Evolutionary conservation across 2,888 invertebrate genomes (phyloP).

Genomic region (Thelaira solivaga): DNA sequence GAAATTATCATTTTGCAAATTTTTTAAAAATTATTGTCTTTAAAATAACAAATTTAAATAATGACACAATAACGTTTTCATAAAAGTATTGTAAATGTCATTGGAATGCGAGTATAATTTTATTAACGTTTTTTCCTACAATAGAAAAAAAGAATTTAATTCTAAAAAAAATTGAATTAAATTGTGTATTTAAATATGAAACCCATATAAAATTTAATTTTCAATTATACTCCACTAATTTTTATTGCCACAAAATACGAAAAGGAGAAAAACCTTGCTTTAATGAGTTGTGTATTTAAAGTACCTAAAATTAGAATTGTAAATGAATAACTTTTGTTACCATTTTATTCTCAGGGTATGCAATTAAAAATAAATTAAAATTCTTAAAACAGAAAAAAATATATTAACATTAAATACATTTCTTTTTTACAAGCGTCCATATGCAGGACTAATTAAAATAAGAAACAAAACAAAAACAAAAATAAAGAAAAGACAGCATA

Average conservation of each 20-base stretch:
- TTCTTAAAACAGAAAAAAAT: not conserved
- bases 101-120: too few relatives aligned
- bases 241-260: not conserved
- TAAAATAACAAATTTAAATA: too few relatives aligned
- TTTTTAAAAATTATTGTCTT: too few relatives aligned
- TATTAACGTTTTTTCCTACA: too few relatives aligned
- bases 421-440: not conserved
- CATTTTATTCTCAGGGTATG: not conserved
- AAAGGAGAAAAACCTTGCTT: not conserved
- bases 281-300: slow-evolving; percentile 5
- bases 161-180: slow-evolving; percentile 13
- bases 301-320: slow-evolving; percentile 28
- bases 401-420: slow-evolving; percentile 28
- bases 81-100: too few relatives aligned
- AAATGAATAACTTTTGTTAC: slow-evolving; percentile 8
- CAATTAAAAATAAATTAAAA: not conserved
- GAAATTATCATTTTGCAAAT: too few relatives aligned
- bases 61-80: too few relatives aligned
- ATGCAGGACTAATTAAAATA: not conserved
- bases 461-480: not conserved
- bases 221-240: not conserved
- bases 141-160: too few relatives aligned
- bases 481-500: not conserved
- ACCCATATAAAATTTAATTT: not conserved
- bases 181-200: not conserved